Evolutionary conservation across 2,113 vertebrate species (phyloP).

Genomic region (Onychostruthus taczanowskii): DNA sequence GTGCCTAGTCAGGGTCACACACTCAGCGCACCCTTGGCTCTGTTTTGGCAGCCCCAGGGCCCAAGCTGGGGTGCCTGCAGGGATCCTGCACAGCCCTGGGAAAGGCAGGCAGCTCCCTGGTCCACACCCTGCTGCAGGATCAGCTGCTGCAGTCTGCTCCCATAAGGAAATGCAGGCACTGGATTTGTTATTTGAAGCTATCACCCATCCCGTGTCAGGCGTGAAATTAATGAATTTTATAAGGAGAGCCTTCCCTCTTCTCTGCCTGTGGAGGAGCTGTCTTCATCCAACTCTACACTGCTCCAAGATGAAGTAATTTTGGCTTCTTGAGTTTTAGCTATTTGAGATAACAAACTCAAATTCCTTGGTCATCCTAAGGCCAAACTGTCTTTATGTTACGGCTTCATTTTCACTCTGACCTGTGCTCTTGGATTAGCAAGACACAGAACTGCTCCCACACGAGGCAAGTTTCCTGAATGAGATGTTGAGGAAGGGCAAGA

Average conservation of each 20-base stretch:
- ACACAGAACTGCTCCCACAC: neutral
- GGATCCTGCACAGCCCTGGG: neutral
- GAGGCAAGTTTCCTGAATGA: neutral
- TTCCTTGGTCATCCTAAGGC: neutral
- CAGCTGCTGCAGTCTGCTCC: neutral
- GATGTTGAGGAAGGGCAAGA: neutral
- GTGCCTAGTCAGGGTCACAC: neutral
- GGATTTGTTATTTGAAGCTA: neutral
- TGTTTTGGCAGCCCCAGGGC: neutral
- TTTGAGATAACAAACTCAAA: neutral
- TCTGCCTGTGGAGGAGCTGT: neutral
- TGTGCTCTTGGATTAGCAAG: neutral
- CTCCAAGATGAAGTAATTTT: conserved; percentile 25
- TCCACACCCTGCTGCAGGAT: neutral
- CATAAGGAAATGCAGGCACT: neutral
- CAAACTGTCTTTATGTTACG: neutral
- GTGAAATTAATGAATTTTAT: neutral
- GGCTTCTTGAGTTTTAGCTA: neutral
- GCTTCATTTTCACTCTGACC: neutral
- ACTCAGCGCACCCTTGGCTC: neutral
- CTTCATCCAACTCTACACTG: neutral
- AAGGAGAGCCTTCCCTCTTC: neutral
- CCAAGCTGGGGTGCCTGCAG: neutral
- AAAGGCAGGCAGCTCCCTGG: neutral
- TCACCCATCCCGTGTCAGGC: neutral